Conservation (phyloP, 2,797 vertebrate genomes). For the Danio aesculapii region DNA sequence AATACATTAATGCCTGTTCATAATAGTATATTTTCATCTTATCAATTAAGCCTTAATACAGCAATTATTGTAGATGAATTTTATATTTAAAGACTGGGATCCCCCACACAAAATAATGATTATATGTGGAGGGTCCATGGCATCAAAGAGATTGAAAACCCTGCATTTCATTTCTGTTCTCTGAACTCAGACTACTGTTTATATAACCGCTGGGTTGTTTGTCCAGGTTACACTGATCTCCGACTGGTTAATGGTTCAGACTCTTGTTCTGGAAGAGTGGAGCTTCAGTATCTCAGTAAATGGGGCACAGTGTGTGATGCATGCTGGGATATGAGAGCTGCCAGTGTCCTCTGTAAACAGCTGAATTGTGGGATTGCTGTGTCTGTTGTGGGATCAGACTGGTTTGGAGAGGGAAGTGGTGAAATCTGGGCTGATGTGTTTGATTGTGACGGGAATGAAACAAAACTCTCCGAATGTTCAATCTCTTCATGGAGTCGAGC, state of each 20-base stretch:
- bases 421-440: conserved; percentile 59
- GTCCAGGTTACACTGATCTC: conserved; percentile 34
- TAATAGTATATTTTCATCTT: too few relatives aligned
- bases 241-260: conserved; percentile 21
- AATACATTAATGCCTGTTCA: too few relatives aligned
- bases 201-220: too few relatives aligned
- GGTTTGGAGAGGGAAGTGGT: conserved; percentile 50
- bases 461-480: conserved; percentile 53
- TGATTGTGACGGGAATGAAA: conserved; percentile 56
- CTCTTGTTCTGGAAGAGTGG: conserved; percentile 54
- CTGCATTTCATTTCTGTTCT: too few relatives aligned
- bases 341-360: conserved; percentile 59
- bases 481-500: conserved; percentile 52
- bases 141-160: too few relatives aligned
- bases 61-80: too few relatives aligned
- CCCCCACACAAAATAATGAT: too few relatives aligned
- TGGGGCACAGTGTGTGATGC: conserved; percentile 59
- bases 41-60: too few relatives aligned
- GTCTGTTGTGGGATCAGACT: conserved; percentile 46
- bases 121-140: too few relatives aligned
- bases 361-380: conserved; percentile 59
- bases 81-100: too few relatives aligned
- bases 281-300: conserved; percentile 31
- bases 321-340: conserved; percentile 56
- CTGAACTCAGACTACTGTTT: too few relatives aligned